These are phyloP conservation scores for Hestina assimilis DNA, from an alignment of 1,140 invertebrate species.

Conservation along the genomic window DNA sequence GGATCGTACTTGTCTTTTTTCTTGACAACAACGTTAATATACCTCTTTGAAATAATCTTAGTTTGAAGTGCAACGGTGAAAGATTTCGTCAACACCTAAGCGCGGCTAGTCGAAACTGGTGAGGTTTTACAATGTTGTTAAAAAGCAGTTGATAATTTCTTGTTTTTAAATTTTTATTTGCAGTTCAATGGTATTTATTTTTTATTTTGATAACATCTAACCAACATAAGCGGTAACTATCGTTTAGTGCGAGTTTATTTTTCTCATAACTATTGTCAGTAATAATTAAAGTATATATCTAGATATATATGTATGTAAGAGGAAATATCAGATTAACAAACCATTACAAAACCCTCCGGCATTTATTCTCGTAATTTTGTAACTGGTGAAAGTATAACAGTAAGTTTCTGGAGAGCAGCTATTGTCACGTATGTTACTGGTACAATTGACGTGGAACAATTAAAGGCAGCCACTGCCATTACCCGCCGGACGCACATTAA, in stretches of 20 bases:
- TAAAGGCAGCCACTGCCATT: conserved; percentile 61
- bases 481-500: conserved; percentile 72
- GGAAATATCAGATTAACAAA: not conserved
- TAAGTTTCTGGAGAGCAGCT: conserved; percentile 15
- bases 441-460: conserved; percentile 70
- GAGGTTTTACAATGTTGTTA: too few relatives aligned
- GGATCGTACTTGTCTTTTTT: conserved; percentile 18
- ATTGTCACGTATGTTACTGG: conserved; percentile 41
- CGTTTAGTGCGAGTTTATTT: too few relatives aligned
- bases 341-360: not conserved
- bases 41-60: not conserved
- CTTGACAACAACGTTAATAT: conserved; percentile 4
- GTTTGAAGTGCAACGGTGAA: not conserved
- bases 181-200: too few relatives aligned
- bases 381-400: conserved; percentile 3
- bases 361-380: not conserved
- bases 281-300: too few relatives aligned
- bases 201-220: not conserved
- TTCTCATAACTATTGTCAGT: too few relatives aligned
- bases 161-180: too few relatives aligned
- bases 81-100: not conserved
- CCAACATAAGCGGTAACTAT: too few relatives aligned
- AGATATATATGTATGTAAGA: too few relatives aligned
- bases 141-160: too few relatives aligned
- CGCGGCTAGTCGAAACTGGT: too few relatives aligned